These are phyloP conservation scores for Pterocles gutturalis DNA, from an alignment of 2,113 vertebrate genomes.

Conservation along the genomic window DNA sequence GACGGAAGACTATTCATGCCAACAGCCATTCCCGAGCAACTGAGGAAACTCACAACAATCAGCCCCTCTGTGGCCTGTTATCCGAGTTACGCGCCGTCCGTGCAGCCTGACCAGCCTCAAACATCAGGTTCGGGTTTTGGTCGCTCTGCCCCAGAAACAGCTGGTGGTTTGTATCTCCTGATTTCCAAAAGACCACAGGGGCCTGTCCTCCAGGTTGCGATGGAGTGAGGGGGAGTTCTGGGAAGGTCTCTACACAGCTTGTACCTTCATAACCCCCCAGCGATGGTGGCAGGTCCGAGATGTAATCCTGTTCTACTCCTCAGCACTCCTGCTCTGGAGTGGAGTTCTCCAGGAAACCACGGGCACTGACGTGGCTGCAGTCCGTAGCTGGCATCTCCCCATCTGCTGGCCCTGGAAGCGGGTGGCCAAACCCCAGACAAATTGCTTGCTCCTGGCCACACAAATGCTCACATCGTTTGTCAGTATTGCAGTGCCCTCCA, in stretches of 20 bases:
- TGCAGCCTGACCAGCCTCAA: not conserved
- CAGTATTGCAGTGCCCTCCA: not conserved
- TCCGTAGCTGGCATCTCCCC: not conserved
- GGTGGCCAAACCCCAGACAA: not conserved
- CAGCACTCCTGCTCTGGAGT: not conserved
- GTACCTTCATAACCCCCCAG: not conserved
- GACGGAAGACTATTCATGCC: not conserved
- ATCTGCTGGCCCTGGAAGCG: not conserved
- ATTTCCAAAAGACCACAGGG: not conserved
- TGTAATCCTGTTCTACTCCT: not conserved
- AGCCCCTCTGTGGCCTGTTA: not conserved
- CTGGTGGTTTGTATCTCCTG: not conserved
- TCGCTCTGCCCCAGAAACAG: not conserved
- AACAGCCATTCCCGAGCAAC: not conserved
- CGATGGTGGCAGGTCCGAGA: fast-evolving
- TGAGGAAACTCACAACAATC: not conserved
- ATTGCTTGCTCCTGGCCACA: not conserved
- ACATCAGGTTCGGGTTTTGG: not conserved
- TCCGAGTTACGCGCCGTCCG: not conserved
- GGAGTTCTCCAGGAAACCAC: not conserved
- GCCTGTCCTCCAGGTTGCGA: fast-evolving
- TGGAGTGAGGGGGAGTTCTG: not conserved
- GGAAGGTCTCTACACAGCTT: not conserved
- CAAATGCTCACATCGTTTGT: not conserved
- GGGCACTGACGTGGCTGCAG: not conserved